These are phyloP conservation scores for Oryzias javanicus DNA, from an alignment of 2,113 vertebrate genomes.

Conservation along the genomic window DNA sequence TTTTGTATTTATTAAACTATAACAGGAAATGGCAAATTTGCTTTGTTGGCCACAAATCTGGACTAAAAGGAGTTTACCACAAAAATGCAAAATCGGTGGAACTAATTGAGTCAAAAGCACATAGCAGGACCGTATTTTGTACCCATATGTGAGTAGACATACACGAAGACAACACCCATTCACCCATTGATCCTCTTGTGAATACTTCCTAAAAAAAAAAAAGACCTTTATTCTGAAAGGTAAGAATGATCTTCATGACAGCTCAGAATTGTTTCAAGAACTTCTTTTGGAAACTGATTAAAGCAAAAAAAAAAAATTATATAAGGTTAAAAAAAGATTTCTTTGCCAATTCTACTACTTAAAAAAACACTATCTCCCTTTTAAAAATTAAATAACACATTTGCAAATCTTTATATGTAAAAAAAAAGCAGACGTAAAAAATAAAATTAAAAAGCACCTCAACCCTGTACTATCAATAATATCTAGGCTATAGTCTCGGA, in stretches of 20 bases:
- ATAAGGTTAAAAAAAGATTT: no score
- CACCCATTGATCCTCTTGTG: slow-evolving; percentile 27
- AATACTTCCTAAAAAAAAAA: slow-evolving; percentile 47
- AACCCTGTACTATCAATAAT: slow-evolving; percentile 43
- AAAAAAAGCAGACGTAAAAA: slow-evolving; percentile 20
- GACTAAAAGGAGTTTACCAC: slow-evolving; percentile 49
- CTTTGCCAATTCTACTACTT: no score
- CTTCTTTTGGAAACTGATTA: no score
- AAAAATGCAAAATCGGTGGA: slow-evolving; percentile 43
- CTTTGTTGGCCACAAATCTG: slow-evolving; percentile 25
- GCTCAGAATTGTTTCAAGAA: no score
- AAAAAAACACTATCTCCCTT: no score
- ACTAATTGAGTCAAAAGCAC: no score
- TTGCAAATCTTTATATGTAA: slow-evolving; percentile 10
- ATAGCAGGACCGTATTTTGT: no score
- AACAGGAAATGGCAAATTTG: slow-evolving; percentile 36
- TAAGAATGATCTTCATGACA: background rate
- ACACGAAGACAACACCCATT: slow-evolving; percentile 29
- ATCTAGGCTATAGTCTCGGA: slow-evolving; percentile 40
- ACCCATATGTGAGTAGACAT: slow-evolving; percentile 44
- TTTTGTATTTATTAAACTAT: slow-evolving; percentile 5
- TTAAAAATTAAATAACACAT: background rate
- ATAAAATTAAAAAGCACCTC: slow-evolving; percentile 33
- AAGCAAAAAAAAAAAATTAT: no score
- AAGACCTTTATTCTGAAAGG: slow-evolving; percentile 42